A percentile compares a stretch with the other conserved stretches of the same genome.
These are phyloP conservation scores for Hexactinellida sp. DNA, from an alignment of 37 sponge, comb jelly and placozoan species.

Conservation along the genomic window DNA sequence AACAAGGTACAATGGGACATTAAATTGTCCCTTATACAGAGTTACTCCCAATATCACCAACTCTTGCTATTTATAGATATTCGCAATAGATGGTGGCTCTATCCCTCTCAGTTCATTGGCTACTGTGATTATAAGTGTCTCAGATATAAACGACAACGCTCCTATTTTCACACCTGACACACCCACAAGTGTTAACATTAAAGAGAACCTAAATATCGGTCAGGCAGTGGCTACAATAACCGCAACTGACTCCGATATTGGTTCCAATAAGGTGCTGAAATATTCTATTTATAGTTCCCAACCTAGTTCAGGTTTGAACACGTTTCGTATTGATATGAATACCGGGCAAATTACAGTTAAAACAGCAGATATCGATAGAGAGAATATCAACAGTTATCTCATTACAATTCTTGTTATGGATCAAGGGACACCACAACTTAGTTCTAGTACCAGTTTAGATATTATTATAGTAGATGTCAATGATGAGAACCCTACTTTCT, in stretches of 20 bases:
- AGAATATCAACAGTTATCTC: background rate
- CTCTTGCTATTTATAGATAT: background rate
- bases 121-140: constrained; percentile 30
- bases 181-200: constrained; percentile 17
- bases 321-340: background rate
- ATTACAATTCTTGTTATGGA: constrained; percentile 5
- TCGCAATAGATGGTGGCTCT: constrained; percentile 16
- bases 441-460: background rate
- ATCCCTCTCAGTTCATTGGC: constrained; percentile 22
- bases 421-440: constrained; percentile 7
- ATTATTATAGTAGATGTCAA: constrained; percentile 22
- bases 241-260: constrained; percentile 45
- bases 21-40: too few relatives aligned
- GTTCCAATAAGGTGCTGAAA: background rate
- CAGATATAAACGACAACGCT: too few relatives aligned
- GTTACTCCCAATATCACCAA: too few relatives aligned
- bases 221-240: constrained; percentile 20
- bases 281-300: background rate
- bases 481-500: constrained; percentile 26
- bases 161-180: too few relatives aligned
- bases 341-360: background rate
- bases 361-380: background rate
- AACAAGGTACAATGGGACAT: too few relatives aligned
- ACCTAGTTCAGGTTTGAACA: background rate
- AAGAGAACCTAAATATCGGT: constrained; percentile 24